Percentiles rank a stretch among this genome's conserved stretches.
phyloP scores from a whole-genome alignment of 2,888 invertebrate genomes.

The Anoplius nigerrimus region DNA sequence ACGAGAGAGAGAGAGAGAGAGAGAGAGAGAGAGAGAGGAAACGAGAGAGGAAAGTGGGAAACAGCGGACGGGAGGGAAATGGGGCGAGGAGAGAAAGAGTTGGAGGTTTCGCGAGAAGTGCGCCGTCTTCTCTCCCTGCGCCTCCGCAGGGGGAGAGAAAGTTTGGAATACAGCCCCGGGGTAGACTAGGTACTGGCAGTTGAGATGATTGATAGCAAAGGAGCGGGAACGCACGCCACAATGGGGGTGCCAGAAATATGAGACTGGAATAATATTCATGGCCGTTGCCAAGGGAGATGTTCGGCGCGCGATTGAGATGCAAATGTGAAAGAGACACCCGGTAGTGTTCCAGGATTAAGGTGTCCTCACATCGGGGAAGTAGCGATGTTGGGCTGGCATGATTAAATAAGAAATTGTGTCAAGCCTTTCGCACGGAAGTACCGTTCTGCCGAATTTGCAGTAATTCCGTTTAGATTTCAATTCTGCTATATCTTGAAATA shows the following conservation, averaged over 20 bases:
- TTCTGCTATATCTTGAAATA: too few relatives aligned
- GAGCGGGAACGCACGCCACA: constrained; percentile 33
- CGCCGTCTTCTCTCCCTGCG: neutral
- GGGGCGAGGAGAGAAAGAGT: constrained; percentile 19
- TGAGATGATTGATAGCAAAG: constrained; percentile 52
- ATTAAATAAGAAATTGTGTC: too few relatives aligned
- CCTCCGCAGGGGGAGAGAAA: constrained; percentile 26
- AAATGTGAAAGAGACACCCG: constrained; percentile 47
- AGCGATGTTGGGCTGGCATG: neutral
- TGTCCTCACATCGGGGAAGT: neutral
- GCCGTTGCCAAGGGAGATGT: constrained; percentile 42
- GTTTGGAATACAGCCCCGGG: constrained; percentile 43
- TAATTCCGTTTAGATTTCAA: too few relatives aligned
- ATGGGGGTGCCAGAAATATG: constrained; percentile 43
- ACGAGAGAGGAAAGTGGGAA: neutral
- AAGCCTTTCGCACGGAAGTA: too few relatives aligned
- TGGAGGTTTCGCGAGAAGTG: constrained; percentile 27
- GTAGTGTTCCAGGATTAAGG: constrained; percentile 7
- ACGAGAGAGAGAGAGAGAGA: neutral
- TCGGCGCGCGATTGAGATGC: constrained; percentile 54
- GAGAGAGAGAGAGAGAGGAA: constrained; percentile 18
- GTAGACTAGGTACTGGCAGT: constrained; percentile 35
- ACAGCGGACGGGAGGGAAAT: neutral
- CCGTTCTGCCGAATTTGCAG: too few relatives aligned
- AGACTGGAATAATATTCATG: constrained; percentile 53